Percentiles rank a stretch among this genome's conserved stretches.
Conservation (phyloP, 2,113 vertebrate species). For the Nothoprocta perdicaria region DNA sequence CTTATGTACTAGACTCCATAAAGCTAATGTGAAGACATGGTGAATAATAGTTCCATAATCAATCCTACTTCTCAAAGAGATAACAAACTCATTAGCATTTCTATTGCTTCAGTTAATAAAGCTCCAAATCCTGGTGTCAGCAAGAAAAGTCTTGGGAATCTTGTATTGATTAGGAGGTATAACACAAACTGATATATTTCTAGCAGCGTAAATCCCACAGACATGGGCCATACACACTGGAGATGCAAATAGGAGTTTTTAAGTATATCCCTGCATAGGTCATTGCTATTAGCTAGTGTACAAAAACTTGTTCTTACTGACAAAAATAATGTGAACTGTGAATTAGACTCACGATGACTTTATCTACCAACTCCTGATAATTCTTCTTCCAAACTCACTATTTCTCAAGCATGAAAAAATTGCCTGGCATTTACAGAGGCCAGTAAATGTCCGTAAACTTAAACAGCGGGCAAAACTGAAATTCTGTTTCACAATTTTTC, state of each 20-base stretch:
- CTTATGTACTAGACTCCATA: not conserved
- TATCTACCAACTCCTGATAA: too few relatives aligned
- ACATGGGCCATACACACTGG: fast-evolving
- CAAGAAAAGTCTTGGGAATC: not conserved
- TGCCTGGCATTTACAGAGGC: not conserved
- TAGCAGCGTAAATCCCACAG: not conserved
- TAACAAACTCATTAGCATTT: constrained; percentile 46
- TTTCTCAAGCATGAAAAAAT: not conserved
- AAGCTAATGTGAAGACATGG: not conserved
- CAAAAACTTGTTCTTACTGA: not conserved
- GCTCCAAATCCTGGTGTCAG: not conserved
- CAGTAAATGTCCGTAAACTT: not conserved
- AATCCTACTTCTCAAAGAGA: constrained; percentile 1
- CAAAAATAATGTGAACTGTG: not conserved
- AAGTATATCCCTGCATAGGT: fast-evolving
- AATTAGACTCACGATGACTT: fast-evolving
- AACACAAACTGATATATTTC: not conserved
- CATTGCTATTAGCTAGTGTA: fast-evolving
- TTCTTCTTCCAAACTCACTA: too few relatives aligned
- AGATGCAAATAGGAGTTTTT: not conserved
- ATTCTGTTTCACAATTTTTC: not conserved
- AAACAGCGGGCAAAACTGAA: not conserved
- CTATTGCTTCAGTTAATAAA: constrained; percentile 24
- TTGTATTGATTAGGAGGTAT: constrained; percentile 9
- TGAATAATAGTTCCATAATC: not conserved